phyloP scores from a whole-genome alignment of 2,797 vertebrate genomes.

The Pangasius djambal region DNA sequence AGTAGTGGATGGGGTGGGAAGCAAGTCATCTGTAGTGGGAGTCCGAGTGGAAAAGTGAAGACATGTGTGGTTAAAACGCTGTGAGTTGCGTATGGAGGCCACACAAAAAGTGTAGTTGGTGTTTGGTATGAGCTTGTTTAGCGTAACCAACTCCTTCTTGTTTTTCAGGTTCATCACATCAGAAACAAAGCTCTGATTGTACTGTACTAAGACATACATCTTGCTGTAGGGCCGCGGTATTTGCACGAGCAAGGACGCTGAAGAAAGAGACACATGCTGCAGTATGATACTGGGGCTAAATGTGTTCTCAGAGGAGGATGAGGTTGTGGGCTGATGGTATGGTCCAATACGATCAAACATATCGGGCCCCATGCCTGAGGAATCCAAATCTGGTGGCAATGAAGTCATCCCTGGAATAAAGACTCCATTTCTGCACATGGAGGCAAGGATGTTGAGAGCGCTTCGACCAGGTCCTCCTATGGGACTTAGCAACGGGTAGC shows the following conservation, averaged over 20 bases:
- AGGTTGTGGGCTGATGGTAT: constrained; percentile 85
- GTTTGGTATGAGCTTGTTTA: constrained; percentile 90
- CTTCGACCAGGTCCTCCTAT: constrained; percentile 84
- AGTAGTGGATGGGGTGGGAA: constrained; percentile 91
- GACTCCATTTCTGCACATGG: constrained; percentile 90
- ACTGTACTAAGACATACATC: constrained; percentile 98
- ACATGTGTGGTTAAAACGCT: constrained; percentile 95
- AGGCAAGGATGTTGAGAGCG: constrained; percentile 90
- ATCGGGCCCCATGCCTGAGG: constrained; percentile 86
- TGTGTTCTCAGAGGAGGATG: constrained; percentile 81
- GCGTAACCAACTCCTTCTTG: constrained; percentile 91
- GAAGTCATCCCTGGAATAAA: constrained; percentile 89
- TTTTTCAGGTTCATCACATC: constrained; percentile 94
- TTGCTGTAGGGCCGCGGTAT: constrained; percentile 96
- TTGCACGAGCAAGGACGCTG: constrained; percentile 90
- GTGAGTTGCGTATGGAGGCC: constrained; percentile 93
- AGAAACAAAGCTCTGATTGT: constrained; percentile 93
- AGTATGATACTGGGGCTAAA: constrained; percentile 90
- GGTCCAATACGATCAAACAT: constrained; percentile 74
- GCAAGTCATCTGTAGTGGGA: constrained; percentile 80
- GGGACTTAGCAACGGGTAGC: constrained; percentile 89
- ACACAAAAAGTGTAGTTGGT: constrained; percentile 97
- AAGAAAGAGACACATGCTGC: constrained; percentile 87
- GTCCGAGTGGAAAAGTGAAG: constrained; percentile 88
- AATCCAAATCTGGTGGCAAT: constrained; percentile 84